A percentile compares a stretch with the other conserved stretches of the same genome.
These are phyloP conservation scores for Heliothis virescens DNA, from an alignment of 1,140 invertebrate genomes.

Conservation along the genomic window DNA sequence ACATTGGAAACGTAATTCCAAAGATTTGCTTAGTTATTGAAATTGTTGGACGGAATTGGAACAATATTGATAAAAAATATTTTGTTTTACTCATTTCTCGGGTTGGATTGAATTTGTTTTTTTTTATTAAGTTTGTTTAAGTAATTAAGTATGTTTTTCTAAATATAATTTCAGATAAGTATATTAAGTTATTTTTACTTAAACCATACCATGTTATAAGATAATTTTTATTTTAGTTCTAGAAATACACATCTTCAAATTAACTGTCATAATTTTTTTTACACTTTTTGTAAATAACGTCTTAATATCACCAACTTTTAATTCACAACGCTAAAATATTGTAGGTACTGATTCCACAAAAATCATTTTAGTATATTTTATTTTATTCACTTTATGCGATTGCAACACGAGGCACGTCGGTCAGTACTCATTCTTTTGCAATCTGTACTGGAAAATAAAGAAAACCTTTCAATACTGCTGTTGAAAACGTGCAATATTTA, in stretches of 20 bases:
- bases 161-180: no score
- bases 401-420: conserved; percentile 11
- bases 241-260: no score
- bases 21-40: conserved; percentile 13
- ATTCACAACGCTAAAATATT: no score
- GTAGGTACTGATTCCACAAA: background rate
- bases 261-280: no score
- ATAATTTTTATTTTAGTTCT: no score
- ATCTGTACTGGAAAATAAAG: conserved; percentile 3
- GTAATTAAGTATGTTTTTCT: background rate
- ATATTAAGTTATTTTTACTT: no score
- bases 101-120: background rate
- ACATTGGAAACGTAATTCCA: background rate
- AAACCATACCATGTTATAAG: no score
- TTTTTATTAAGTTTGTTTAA: background rate
- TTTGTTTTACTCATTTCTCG: background rate
- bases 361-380: conserved; percentile 16
- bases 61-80: background rate
- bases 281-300: no score
- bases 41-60: background rate
- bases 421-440: conserved; percentile 24
- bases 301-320: no score
- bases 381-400: background rate
- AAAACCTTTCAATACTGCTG: conserved; percentile 8
- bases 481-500: conserved; percentile 27